phyloP scores from a whole-genome alignment of 2,888 invertebrate species.

The Plebejus melissa region DNA sequence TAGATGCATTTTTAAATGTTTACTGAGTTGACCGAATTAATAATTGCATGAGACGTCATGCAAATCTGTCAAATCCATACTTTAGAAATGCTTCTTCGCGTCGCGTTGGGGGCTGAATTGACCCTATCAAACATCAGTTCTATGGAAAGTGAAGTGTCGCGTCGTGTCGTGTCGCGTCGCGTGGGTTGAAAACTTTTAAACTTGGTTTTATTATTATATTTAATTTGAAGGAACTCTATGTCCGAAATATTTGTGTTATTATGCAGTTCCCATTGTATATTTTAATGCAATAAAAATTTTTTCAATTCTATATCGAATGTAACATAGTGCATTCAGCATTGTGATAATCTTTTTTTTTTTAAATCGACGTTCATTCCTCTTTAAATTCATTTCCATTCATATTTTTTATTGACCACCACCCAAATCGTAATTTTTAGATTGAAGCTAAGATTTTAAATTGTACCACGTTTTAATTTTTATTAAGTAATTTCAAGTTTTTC shows the following conservation, averaged over 20 bases:
- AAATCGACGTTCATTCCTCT: neutral
- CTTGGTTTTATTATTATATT: neutral
- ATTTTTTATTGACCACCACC: neutral
- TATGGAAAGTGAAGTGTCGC: no score
- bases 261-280: neutral
- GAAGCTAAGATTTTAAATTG: neutral
- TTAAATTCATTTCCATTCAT: neutral
- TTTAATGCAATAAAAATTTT: neutral
- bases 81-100: no score
- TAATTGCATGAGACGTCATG: no score
- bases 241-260: neutral
- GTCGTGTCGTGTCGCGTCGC: no score
- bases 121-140: no score
- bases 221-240: neutral
- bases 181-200: neutral
- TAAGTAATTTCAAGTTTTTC: no score
- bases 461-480: neutral
- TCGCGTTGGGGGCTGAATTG: no score
- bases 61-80: no score
- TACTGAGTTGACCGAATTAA: no score
- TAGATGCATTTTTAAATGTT: no score
- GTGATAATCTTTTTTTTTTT: neutral
- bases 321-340: neutral
- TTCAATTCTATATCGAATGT: neutral
- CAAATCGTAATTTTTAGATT: conserved; percentile 6